Evolutionary conservation across 2,797 vertebrate species (phyloP), one percentile per base, ranked within the genome.

Genomic region (Scyliorhinus canicula): DNA sequence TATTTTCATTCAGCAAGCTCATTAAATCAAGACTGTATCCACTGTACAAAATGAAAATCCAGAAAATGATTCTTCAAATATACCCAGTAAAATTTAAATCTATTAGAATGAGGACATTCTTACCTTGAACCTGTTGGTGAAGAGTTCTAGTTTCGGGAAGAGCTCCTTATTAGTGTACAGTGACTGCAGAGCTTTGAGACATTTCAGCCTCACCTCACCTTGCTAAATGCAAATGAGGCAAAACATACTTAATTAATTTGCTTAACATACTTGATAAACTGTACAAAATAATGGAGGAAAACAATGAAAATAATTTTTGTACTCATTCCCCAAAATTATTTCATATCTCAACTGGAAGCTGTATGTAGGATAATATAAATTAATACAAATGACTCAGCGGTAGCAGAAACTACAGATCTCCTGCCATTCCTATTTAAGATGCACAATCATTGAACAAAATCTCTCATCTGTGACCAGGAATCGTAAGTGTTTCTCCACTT

Each of bases 91-190:
- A 28, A 1, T n/a, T 79, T 28, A 44, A 60, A 31, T 67, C 31
- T 28, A 44, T 9, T 47, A 55, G 57, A 95, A 85, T 28, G 24
- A 63, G 4, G 95, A 47, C 77, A 35, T 57, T 63, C 97, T 96
- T 98, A 99, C 99, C 99, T 99, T 99, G 96, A 99, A 99, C 96
- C 99, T 98, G 96, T 99, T 99, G 67, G 99, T 99, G 97, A 99
- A 99, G 86, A 99, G 98, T 96, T 99, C 99, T 95, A 99, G 97
- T 96, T 99, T 99, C 95, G 99, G 99, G 95, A 99, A 99, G 95
- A 99, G 98, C 95, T 99, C 99, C 97, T 99, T 97, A 97, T 99
- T 99, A 95, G 99, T 99, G 97, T 99, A 99, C 1, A 99, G 97
- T 96, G 99, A 99, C 97, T 99, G 99, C 93, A 99, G 98, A 95